Conservation (phyloP, 2,797 vertebrate species). For the Zalophus californianus region DNA sequence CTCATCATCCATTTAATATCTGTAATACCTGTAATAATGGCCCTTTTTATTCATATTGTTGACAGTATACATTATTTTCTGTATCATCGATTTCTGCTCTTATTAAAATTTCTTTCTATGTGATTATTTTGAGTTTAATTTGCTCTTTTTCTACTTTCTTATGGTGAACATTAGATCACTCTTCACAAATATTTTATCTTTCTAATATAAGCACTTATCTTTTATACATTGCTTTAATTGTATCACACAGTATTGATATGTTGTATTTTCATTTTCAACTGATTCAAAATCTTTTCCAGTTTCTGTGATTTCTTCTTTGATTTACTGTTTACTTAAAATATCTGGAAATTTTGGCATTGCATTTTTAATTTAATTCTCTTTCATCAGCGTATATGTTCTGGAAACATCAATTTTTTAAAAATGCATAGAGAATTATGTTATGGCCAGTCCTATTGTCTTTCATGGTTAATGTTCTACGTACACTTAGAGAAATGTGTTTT, state of each 20-base stretch:
- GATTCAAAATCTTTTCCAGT: neutral
- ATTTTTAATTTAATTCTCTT: neutral
- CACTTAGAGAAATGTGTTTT: neutral
- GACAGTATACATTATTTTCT: neutral
- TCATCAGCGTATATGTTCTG: neutral
- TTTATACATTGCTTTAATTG: neutral
- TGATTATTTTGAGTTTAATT: neutral
- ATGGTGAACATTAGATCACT: neutral
- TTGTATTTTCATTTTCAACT: neutral
- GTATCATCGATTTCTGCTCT: neutral
- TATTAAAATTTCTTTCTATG: neutral
- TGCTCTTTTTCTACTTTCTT: neutral
- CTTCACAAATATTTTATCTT: neutral
- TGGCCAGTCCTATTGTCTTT: neutral
- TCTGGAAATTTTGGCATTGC: neutral
- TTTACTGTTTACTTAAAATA: neutral
- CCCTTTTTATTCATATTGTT: neutral
- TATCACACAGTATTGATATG: neutral
- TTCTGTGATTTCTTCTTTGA: neutral
- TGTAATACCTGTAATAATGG: neutral
- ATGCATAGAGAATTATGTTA: neutral
- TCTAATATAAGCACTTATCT: neutral
- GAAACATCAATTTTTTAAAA: neutral
- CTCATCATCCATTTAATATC: neutral
- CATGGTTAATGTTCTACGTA: neutral